Evolutionary conservation across 2,888 invertebrate genomes (phyloP).

Genomic region (Aporophyla nigra): DNA sequence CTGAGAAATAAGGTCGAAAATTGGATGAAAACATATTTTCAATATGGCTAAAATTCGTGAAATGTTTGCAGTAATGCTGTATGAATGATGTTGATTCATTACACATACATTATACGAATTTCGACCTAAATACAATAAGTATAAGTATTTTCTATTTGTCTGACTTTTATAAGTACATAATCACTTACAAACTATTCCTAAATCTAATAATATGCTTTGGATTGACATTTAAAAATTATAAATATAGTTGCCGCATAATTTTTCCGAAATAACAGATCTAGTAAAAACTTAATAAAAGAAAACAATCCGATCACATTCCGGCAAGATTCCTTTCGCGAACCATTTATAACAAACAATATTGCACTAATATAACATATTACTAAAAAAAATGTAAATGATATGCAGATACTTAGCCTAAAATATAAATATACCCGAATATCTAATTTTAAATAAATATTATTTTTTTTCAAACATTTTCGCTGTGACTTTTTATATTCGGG

Average conservation of each 20-base stretch:
- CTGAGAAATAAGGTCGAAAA: constrained; percentile 39
- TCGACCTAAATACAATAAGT: constrained; percentile 26
- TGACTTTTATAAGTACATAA: constrained; percentile 64
- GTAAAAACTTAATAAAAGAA: constrained; percentile 66
- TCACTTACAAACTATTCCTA: constrained; percentile 61
- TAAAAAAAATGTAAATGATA: constrained; percentile 81
- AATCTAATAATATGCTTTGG: constrained; percentile 77
- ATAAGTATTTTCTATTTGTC: constrained; percentile 44
- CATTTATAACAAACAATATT: constrained; percentile 78
- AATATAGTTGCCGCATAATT: constrained; percentile 61
- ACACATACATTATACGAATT: constrained; percentile 40
- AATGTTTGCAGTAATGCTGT: constrained; percentile 12
- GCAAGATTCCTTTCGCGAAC: constrained; percentile 78
- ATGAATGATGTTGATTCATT: background rate
- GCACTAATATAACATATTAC: constrained; percentile 75
- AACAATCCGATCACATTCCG: constrained; percentile 75
- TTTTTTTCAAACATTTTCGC: constrained; percentile 12
- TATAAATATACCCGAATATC: constrained; percentile 50
- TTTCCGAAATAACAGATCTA: constrained; percentile 66
- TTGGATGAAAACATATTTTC: constrained; percentile 41
- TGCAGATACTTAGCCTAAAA: constrained; percentile 80
- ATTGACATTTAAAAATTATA: constrained; percentile 68
- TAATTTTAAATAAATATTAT: constrained; percentile 30
- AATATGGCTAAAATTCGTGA: constrained; percentile 28
- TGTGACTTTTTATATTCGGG: constrained; percentile 31